These are phyloP conservation scores for human (Homo sapiens) DNA, from an alignment of 2,113 vertebrate genomes.

Conservation along the genomic window GRCh38 chr13:55306501-55307000, in stretches of 20 bases:
- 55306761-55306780: not conserved
- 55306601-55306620: rapidly evolving
- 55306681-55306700: not conserved
- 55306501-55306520: not conserved
- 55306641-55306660: rapidly evolving
- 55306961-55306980: not conserved
- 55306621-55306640: not conserved
- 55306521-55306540: not conserved
- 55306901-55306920: not conserved
- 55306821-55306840: not conserved
- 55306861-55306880: not conserved
- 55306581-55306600: not conserved
- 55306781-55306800: not conserved
- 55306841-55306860: not conserved
- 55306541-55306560: not conserved
- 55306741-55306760: not conserved
- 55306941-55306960: not conserved
- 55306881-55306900: not conserved
- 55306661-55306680: not conserved
- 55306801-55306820: not conserved
- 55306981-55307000: not conserved
- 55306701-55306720: not conserved
- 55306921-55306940: not conserved
- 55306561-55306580: not conserved
- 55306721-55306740: not conserved